Evolutionary conservation across 1,140 invertebrate genomes (phyloP).

Genomic region (Trypoxylus dichotomus): DNA sequence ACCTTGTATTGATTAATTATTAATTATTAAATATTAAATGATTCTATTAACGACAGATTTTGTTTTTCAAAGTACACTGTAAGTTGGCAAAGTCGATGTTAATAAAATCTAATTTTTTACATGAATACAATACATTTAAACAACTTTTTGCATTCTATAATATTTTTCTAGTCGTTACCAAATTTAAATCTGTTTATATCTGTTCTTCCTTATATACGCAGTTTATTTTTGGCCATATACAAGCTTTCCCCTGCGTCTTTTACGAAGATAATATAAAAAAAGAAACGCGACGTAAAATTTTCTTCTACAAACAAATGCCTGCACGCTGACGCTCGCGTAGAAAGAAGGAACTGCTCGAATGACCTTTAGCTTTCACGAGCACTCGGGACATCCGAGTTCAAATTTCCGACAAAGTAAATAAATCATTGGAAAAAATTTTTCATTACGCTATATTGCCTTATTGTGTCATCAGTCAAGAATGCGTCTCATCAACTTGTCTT

Average conservation of each 20-base stretch:
- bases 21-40: no score
- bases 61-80: no score
- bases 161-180: no score
- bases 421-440: slow-evolving; percentile 14
- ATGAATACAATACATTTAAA: no score
- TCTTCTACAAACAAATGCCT: background rate
- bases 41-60: no score
- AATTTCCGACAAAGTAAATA: slow-evolving; percentile 7
- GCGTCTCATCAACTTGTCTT: slow-evolving; percentile 7
- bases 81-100: no score
- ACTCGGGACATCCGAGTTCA: background rate
- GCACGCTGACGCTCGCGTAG: background rate
- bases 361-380: background rate
- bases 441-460: slow-evolving; percentile 18
- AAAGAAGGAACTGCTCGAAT: background rate
- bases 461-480: slow-evolving; percentile 20
- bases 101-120: no score
- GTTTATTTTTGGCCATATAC: background rate
- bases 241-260: background rate
- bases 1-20: no score
- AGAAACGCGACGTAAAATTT: background rate
- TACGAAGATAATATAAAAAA: background rate
- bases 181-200: no score
- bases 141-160: no score
- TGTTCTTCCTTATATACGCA: no score